phyloP scores from a whole-genome alignment of 2,888 invertebrate genomes.

The Cataglyphis altisquamis region DNA sequence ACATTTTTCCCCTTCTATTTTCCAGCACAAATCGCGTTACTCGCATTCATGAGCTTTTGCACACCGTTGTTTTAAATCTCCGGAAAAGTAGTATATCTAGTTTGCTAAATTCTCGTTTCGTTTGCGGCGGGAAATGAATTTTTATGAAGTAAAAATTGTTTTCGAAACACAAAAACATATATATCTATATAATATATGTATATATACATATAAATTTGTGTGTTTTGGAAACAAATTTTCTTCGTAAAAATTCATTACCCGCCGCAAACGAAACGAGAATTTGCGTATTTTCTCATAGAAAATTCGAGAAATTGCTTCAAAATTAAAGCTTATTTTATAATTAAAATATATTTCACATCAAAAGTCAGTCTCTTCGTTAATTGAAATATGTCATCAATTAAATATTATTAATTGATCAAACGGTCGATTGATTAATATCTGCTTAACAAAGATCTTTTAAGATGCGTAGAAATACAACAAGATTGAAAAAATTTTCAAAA shows the following conservation, averaged over 20 bases:
- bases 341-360: constrained; percentile 1
- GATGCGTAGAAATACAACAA: background rate
- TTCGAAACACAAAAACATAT: constrained; percentile 18
- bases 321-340: constrained; percentile 14
- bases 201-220: background rate
- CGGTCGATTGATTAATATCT: background rate
- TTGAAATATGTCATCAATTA: background rate
- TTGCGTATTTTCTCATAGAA: background rate
- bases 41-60: constrained; percentile 48
- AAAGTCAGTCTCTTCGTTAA: background rate
- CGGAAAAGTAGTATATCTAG: constrained; percentile 71
- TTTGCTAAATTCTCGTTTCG: constrained; percentile 67
- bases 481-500: background rate
- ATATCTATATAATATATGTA: background rate
- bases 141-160: constrained; percentile 50
- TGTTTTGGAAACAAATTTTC: background rate
- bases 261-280: background rate
- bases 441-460: background rate
- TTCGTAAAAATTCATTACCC: constrained; percentile 1
- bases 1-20: constrained; percentile 45
- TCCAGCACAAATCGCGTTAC: constrained; percentile 57
- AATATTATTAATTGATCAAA: constrained; percentile 5
- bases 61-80: constrained; percentile 62
- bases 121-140: constrained; percentile 57
- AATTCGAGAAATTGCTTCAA: background rate